Conservation (phyloP, 1,140 invertebrate species). For the Drosophila littoralis region DNA sequence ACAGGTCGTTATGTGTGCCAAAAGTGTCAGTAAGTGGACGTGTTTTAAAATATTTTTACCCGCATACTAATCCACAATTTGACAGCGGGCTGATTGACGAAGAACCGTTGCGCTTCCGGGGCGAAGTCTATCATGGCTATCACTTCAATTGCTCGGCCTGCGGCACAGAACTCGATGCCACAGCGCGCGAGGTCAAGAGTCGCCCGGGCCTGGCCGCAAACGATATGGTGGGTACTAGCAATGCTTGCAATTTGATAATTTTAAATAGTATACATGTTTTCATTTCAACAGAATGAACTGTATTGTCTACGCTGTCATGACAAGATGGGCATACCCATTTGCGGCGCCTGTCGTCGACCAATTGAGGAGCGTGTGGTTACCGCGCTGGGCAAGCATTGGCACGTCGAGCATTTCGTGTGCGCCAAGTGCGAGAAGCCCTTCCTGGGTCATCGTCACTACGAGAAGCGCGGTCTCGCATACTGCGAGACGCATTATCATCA, state of each 20-base stretch:
- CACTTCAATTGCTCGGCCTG: constrained; percentile 99
- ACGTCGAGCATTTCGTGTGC: constrained; percentile 99
- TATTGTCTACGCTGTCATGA: constrained; percentile 99
- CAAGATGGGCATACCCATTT: constrained; percentile 99
- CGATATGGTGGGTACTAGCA: constrained; percentile 87
- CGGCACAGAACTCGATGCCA: constrained; percentile 93
- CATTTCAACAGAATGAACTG: constrained; percentile 89
- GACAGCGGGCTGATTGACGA: constrained; percentile 97
- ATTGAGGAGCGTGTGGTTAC: constrained; percentile 99
- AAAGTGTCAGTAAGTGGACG: constrained; percentile 96
- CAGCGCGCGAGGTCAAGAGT: constrained; percentile 97
- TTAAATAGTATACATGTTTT: constrained; percentile 5
- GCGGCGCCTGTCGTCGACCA: constrained; percentile 97
- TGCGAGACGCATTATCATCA: constrained; percentile 99
- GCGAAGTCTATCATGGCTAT: constrained; percentile 99
- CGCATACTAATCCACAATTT: constrained; percentile 1
- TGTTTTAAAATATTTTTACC: background rate
- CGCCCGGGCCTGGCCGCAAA: constrained; percentile 95
- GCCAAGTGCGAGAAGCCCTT: constrained; percentile 99
- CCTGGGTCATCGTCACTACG: constrained; percentile 99
- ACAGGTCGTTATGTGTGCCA: constrained; percentile 98
- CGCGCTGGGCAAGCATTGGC: constrained; percentile 99
- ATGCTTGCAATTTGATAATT: background rate
- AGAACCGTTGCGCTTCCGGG: constrained; percentile 97
- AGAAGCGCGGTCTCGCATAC: constrained; percentile 99